These are phyloP conservation scores for Anastrepha ludens DNA, from an alignment of 1,140 invertebrate genomes.

Conservation along the genomic window DNA sequence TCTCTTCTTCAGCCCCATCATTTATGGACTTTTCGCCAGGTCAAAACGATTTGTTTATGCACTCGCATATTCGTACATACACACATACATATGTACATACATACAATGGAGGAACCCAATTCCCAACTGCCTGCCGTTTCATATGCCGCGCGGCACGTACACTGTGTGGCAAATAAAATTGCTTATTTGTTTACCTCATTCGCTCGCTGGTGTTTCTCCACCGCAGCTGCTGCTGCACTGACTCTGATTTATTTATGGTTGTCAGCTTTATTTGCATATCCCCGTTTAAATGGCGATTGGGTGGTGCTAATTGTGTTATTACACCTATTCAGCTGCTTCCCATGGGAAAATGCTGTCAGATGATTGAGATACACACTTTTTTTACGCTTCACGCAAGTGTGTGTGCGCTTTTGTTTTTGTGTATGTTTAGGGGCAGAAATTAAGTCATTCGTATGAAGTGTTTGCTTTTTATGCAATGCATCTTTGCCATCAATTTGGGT, in stretches of 20 bases:
- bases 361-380: neutral
- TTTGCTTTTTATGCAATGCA: neutral
- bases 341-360: slow-evolving; percentile 10
- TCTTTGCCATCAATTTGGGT: slow-evolving; percentile 20
- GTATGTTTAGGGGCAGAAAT: neutral
- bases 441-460: neutral
- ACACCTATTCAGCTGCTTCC: slow-evolving; percentile 24
- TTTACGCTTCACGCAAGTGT: neutral
- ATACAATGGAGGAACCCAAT: neutral
- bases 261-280: slow-evolving; percentile 53
- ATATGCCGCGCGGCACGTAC: neutral
- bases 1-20: neutral
- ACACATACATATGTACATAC: neutral
- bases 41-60: neutral
- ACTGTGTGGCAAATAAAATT: slow-evolving; percentile 25
- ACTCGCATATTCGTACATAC: neutral
- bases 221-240: neutral
- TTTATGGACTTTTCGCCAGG: neutral
- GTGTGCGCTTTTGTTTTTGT: neutral
- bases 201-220: neutral
- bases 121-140: neutral
- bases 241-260: slow-evolving; percentile 41
- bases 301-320: slow-evolving; percentile 35
- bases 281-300: slow-evolving; percentile 38
- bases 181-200: slow-evolving; percentile 10